phyloP scores from a whole-genome alignment of 1,140 invertebrate genomes.

The Habropoda laboriosa region DNA sequence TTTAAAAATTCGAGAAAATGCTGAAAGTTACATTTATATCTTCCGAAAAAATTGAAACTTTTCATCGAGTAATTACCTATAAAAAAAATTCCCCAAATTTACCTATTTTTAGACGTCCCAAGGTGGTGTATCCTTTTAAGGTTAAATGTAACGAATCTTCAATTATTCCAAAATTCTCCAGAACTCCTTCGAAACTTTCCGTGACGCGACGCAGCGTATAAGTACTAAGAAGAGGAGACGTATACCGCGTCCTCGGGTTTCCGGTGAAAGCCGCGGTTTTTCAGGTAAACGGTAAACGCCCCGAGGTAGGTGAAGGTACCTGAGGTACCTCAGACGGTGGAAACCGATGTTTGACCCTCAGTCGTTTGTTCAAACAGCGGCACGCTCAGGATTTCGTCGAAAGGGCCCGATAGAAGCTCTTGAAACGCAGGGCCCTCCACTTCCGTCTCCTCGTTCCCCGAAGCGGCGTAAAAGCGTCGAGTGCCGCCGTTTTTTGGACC shows the following conservation, averaged over 20 bases:
- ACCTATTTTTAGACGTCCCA: no score
- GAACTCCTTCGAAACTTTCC: not conserved
- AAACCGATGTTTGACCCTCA: conserved; percentile 72
- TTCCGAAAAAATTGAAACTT: no score
- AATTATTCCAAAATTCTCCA: no score
- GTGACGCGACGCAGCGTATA: not conserved
- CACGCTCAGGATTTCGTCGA: conserved; percentile 72
- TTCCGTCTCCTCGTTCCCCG: conserved; percentile 24
- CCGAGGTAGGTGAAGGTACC: not conserved
- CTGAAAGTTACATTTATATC: no score
- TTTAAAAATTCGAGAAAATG: no score
- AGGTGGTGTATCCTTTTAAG: no score
- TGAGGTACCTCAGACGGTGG: conserved; percentile 46
- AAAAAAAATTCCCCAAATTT: no score
- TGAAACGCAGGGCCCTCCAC: conserved; percentile 3
- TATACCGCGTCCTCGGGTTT: conserved; percentile 2
- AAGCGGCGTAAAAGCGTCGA: conserved; percentile 38
- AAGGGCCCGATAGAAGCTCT: conserved; percentile 60
- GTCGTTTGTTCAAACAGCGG: conserved; percentile 74
- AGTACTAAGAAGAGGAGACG: conserved; percentile 13
- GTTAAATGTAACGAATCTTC: no score
- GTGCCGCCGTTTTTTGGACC: conserved; percentile 24
- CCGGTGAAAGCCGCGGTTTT: conserved; percentile 49
- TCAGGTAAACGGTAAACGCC: conserved; percentile 54
- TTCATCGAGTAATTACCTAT: no score